These are phyloP conservation scores for Parelbella ahira DNA, from an alignment of 2,888 invertebrate species.

Conservation along the genomic window DNA sequence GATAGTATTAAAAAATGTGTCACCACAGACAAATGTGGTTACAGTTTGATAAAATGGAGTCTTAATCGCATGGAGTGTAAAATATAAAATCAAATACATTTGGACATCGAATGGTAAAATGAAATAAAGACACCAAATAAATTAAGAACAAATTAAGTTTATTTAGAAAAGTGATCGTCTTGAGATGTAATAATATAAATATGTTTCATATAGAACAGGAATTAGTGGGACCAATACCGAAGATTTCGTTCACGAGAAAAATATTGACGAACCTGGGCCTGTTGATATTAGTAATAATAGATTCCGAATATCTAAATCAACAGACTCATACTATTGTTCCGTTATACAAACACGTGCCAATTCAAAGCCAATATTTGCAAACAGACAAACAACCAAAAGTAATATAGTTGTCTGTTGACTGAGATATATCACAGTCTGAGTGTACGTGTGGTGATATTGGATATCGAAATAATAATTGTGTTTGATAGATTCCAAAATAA, in stretches of 20 bases:
- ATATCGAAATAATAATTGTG: too few relatives aligned
- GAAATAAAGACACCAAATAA: neutral
- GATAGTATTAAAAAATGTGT: slow-evolving; percentile 28
- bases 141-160: too few relatives aligned
- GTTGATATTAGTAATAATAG: too few relatives aligned
- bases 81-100: slow-evolving; percentile 30
- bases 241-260: too few relatives aligned
- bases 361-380: slow-evolving; percentile 18
- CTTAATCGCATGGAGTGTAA: slow-evolving; percentile 33
- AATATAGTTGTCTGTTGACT: slow-evolving; percentile 5
- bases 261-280: too few relatives aligned
- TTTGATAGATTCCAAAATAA: too few relatives aligned
- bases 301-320: slow-evolving; percentile 1
- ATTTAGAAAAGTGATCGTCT: too few relatives aligned
- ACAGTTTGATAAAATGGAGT: slow-evolving; percentile 35
- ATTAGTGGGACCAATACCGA: too few relatives aligned
- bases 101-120: neutral
- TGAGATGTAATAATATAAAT: too few relatives aligned
- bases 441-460: neutral
- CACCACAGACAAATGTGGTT: slow-evolving; percentile 31
- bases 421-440: slow-evolving; percentile 3
- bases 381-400: slow-evolving; percentile 8
- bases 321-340: slow-evolving; percentile 7
- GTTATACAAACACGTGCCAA: slow-evolving; percentile 3
- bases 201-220: too few relatives aligned